Conservation (phyloP, 2,113 vertebrate species). For the Ptilonorhynchus violaceus region DNA sequence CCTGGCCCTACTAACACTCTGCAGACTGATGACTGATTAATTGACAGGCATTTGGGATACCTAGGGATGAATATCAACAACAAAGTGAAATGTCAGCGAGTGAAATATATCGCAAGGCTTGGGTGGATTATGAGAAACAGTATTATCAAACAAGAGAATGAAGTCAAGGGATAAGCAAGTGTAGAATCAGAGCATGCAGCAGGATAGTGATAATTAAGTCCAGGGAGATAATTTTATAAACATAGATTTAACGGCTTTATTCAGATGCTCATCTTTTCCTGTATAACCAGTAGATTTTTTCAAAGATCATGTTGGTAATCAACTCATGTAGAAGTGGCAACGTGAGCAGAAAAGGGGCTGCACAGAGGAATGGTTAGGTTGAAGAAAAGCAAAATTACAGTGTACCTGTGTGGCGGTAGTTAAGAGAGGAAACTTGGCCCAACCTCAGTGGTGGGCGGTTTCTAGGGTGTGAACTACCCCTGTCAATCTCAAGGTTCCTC, state of each 20-base stretch:
- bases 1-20: neutral
- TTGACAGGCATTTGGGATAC: neutral
- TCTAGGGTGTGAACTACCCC: too few species aligned
- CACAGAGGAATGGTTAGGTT: neutral
- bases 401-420: too few species aligned
- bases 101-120: neutral
- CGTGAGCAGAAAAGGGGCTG: neutral
- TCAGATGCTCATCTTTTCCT: neutral
- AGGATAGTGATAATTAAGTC: neutral
- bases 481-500: too few species aligned
- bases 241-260: neutral
- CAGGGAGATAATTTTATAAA: neutral
- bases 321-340: neutral
- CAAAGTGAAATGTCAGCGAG: slow-evolving; percentile 4
- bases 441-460: too few species aligned
- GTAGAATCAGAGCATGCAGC: neutral
- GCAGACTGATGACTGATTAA: neutral
- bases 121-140: neutral
- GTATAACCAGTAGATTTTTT: neutral
- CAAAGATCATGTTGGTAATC: neutral
- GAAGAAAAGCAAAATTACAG: neutral
- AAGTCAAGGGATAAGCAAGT: slow-evolving; percentile 9
- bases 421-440: too few species aligned
- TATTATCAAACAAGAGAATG: neutral
- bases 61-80: neutral